Percentiles rank a stretch among this genome's conserved stretches.
Evolutionary conservation across 1,140 invertebrate species (phyloP).

Genomic region (Lanistes nyassanus): DNA sequence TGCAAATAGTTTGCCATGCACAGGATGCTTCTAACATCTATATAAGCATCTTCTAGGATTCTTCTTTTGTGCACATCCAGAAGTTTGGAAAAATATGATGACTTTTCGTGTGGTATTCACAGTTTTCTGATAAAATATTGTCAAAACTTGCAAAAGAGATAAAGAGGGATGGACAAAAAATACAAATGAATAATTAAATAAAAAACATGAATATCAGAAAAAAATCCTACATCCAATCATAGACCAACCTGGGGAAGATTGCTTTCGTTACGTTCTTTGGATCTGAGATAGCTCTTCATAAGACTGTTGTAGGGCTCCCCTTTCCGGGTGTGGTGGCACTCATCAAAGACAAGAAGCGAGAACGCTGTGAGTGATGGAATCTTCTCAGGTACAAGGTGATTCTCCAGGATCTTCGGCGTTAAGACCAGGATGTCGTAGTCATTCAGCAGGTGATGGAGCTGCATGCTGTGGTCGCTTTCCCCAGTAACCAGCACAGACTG

Average conservation of each 20-base stretch:
- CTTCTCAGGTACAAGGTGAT: constrained; percentile 41
- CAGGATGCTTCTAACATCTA: neutral
- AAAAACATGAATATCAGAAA: neutral
- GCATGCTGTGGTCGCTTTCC: constrained; percentile 38
- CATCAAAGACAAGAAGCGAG: constrained; percentile 61
- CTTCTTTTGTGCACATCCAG: no score
- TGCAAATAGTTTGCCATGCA: neutral
- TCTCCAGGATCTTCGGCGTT: constrained; percentile 57
- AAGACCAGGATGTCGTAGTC: constrained; percentile 51
- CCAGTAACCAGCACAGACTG: constrained; percentile 24
- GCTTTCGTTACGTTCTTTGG: constrained; percentile 29
- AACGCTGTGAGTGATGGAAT: constrained; percentile 38
- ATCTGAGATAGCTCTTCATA: constrained; percentile 53
- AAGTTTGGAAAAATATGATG: no score
- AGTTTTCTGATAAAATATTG: no score
- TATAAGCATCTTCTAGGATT: no score
- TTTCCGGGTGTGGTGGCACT: constrained; percentile 64
- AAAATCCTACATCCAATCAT: neutral
- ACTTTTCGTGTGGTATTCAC: no score
- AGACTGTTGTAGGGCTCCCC: constrained; percentile 60
- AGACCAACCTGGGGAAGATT: constrained; percentile 46
- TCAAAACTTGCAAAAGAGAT: no score
- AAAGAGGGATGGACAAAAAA: no score
- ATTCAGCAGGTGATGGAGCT: constrained; percentile 41
- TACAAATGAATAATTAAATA: no score